phyloP scores from a whole-genome alignment of 1,140 invertebrate species.

The Drosophila santomea region DNA sequence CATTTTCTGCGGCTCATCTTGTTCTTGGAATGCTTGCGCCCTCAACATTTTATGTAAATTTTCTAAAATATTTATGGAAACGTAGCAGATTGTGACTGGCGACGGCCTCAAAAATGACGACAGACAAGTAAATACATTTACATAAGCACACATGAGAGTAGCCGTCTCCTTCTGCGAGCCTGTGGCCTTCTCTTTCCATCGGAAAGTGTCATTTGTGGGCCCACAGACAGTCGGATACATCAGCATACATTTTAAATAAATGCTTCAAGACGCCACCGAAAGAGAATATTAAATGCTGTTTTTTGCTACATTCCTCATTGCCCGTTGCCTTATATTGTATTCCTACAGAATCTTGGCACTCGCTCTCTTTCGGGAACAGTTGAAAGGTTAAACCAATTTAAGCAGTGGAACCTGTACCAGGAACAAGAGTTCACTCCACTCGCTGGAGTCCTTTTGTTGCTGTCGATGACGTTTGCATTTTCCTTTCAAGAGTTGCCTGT shows the following conservation, averaged over 20 bases:
- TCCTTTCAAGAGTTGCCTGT: conserved; percentile 41
- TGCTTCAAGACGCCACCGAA: conserved; percentile 47
- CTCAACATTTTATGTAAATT: conserved; percentile 80
- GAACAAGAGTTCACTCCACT: conserved; percentile 44
- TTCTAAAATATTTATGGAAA: conserved; percentile 82
- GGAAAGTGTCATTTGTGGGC: conserved; percentile 32
- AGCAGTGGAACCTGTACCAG: conserved; percentile 31
- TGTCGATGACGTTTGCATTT: conserved; percentile 77
- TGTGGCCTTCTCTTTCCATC: neutral
- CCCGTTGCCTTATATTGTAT: conserved; percentile 48
- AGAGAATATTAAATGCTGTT: conserved; percentile 78
- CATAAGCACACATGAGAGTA: conserved; percentile 53
- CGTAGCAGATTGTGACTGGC: conserved; percentile 77
- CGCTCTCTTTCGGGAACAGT: conserved; percentile 10
- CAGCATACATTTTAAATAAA: conserved; percentile 83
- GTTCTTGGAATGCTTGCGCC: conserved; percentile 34
- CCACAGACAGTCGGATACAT: conserved; percentile 70
- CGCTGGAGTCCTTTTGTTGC: conserved; percentile 29
- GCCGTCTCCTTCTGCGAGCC: neutral
- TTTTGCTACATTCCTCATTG: conserved; percentile 37
- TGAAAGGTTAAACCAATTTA: conserved; percentile 71
- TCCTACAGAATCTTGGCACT: conserved; percentile 27
- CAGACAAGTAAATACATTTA: conserved; percentile 78
- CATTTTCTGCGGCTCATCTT: conserved; percentile 34
- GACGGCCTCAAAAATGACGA: conserved; percentile 76